Evolutionary conservation across 2,888 invertebrate species (phyloP), one percentile per base, ranked within the genome.

Genomic region (Andrena bucephala): DNA sequence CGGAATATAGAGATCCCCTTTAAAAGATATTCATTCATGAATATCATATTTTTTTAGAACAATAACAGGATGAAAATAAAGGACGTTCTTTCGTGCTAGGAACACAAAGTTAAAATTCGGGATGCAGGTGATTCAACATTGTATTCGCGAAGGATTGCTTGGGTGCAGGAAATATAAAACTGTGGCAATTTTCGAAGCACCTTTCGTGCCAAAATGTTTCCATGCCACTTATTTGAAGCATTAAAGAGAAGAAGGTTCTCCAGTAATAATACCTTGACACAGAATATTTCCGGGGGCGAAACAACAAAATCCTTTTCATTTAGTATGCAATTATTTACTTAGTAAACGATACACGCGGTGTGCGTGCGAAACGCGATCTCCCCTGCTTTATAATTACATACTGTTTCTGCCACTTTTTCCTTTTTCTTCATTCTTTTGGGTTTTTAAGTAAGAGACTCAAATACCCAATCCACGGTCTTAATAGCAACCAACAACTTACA

Each of bases 291-390:
- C 69, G 31, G 36, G 13, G 29, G 13, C 63, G 33, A 36, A 68
- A 52, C 33, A 42, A 57, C 24, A 20, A 69, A 48, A 57, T 50
- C n/a, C 36, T 16, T 73, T 63, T 63, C 66, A 59, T 59, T 80
- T 66, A 68, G 29, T 70, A 48, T 20, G 57, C 54, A 52, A 48
- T 36, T 63, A 73, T 75, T 78, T 71, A 73, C 50, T 74, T 63
- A 33, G 13, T 13, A 57, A 36, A 27, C 60, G 50, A 63, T 60
- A 27, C 33, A 60, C 60, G 31, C 10, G 24, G 48, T 24, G 42
- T 48, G 67, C 20, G 57, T 27, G 48, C 60, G 50, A 60, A 83
- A 73, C 50, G 24, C 31, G 48, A 54, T 31, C 63, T n/a, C n/a
- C 63, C 16, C 24, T 13, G 4, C 24, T 8, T n/a, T 63, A 24